Conservation (phyloP, 2,888 invertebrate genomes). For the Patella caerulea region DNA sequence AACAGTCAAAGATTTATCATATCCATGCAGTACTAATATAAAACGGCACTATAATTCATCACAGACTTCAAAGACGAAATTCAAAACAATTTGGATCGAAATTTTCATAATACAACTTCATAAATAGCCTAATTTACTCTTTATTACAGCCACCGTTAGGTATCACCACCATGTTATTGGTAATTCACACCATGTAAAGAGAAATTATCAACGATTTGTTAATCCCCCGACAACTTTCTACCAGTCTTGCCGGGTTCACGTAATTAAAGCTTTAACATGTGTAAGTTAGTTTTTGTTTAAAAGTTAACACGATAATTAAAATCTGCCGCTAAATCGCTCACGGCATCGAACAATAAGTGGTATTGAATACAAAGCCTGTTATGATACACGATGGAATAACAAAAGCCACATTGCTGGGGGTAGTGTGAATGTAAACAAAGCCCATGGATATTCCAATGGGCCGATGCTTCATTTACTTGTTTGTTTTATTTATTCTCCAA, state of each 20-base stretch:
- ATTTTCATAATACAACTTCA: too few species aligned
- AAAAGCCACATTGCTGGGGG: neutral
- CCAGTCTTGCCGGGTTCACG: too few species aligned
- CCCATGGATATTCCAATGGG: neutral
- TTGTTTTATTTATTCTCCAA: neutral
- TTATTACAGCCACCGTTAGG: too few species aligned
- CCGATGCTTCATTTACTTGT: neutral
- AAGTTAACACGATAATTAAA: slow-evolving; percentile 1
- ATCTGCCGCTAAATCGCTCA: slow-evolving; percentile 2
- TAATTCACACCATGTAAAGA: neutral
- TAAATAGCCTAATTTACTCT: too few species aligned
- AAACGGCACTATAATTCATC: too few species aligned
- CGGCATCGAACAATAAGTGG: slow-evolving; percentile 9
- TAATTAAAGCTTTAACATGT: neutral
- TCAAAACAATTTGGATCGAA: too few species aligned
- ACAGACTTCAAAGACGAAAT: too few species aligned
- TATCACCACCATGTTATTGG: neutral
- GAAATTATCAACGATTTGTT: neutral
- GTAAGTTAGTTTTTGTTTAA: neutral
- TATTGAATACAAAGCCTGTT: neutral
- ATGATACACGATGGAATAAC: neutral
- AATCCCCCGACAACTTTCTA: neutral
- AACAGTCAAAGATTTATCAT: too few species aligned
- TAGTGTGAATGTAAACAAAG: slow-evolving; percentile 2
- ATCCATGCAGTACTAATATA: too few species aligned